These are phyloP conservation scores for Boloria selene DNA, from an alignment of 2,888 invertebrate genomes.

Conservation along the genomic window DNA sequence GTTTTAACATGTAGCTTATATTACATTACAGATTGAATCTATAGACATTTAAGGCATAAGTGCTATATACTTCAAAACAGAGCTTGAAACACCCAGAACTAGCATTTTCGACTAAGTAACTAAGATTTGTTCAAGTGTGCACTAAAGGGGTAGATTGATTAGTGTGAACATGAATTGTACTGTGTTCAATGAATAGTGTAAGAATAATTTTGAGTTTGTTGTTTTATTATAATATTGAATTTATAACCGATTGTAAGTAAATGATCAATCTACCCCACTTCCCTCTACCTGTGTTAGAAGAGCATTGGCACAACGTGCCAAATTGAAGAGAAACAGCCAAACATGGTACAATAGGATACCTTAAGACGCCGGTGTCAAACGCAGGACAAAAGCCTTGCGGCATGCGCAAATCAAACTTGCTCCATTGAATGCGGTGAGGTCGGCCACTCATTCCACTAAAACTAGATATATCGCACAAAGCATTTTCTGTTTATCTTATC, in stretches of 20 bases:
- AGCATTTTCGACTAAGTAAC: constrained; percentile 60
- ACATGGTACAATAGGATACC: constrained; percentile 70
- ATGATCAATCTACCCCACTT: constrained; percentile 68
- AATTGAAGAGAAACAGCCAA: constrained; percentile 77
- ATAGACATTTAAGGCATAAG: constrained; percentile 33
- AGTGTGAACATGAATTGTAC: constrained; percentile 43
- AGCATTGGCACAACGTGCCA: constrained; percentile 70
- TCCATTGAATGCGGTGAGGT: constrained; percentile 81
- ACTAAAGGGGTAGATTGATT: constrained; percentile 68
- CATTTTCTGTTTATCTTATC: constrained; percentile 64
- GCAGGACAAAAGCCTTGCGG: constrained; percentile 77
- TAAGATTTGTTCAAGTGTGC: constrained; percentile 43
- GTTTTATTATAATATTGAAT: background rate
- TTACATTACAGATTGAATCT: constrained; percentile 36
- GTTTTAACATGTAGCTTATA: constrained; percentile 35
- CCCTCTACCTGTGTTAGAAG: constrained; percentile 66
- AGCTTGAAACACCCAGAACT: constrained; percentile 41
- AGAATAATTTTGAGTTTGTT: constrained; percentile 15
- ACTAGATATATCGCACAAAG: constrained; percentile 73
- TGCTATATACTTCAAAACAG: constrained; percentile 36
- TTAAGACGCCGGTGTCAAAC: constrained; percentile 74
- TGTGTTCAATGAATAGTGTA: constrained; percentile 29
- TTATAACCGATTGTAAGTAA: constrained; percentile 4
- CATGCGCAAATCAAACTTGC: constrained; percentile 81
- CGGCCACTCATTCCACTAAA: constrained; percentile 82